Evolutionary conservation across 1,140 invertebrate genomes (phyloP).

Genomic region (Eueides isabella): DNA sequence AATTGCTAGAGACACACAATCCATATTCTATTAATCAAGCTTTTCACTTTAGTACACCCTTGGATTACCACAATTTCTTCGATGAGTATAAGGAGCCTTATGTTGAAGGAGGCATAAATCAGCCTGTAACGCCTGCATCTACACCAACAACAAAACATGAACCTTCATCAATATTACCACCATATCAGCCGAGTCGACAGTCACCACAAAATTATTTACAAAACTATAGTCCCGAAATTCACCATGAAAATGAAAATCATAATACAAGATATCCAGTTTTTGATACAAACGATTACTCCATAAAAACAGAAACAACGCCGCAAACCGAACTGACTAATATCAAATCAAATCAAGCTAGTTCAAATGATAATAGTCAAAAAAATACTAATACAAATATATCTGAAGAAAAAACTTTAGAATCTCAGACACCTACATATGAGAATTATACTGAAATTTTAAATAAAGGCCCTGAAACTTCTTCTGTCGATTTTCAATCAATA

Average conservation of each 20-base stretch:
- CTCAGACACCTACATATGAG: conserved; percentile 41
- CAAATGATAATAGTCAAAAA: conserved; percentile 32
- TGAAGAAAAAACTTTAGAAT: conserved; percentile 42
- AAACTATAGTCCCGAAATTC: conserved; percentile 68
- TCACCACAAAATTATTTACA: conserved; percentile 59
- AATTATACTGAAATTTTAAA: conserved; percentile 47
- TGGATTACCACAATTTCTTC: conserved; percentile 73
- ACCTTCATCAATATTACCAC: conserved; percentile 30
- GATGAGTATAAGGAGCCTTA: conserved; percentile 69
- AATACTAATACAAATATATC: conserved; percentile 30
- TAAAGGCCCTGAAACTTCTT: conserved; percentile 42
- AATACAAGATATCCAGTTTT: conserved; percentile 54
- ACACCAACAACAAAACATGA: conserved; percentile 41
- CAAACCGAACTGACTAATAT: conserved; percentile 33
- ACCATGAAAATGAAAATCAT: conserved; percentile 61
- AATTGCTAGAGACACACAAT: conserved; percentile 75
- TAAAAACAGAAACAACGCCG: conserved; percentile 44
- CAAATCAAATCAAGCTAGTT: conserved; percentile 17
- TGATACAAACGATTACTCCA: conserved; percentile 56
- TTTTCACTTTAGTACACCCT: conserved; percentile 74
- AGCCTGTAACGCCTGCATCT: conserved; percentile 35
- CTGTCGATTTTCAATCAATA: conserved; percentile 44
- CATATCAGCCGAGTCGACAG: conserved; percentile 44
- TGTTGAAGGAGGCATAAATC: conserved; percentile 45
- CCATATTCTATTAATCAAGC: conserved; percentile 79